phyloP scores from a whole-genome alignment of 2,888 invertebrate species.

The Neoitamus cyanurus region DNA sequence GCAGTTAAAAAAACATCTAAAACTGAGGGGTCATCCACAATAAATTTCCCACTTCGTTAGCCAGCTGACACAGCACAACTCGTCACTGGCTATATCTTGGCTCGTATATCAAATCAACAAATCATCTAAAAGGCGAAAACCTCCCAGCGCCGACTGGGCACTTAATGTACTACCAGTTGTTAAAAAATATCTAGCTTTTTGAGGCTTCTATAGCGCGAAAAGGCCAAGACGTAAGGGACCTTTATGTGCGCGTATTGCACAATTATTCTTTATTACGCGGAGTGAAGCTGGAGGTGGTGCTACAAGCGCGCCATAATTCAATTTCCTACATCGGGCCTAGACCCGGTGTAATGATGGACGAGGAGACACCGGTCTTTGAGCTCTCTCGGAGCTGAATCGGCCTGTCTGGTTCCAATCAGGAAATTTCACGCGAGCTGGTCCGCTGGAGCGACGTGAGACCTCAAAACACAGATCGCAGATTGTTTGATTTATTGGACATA shows the following conservation, averaged over 20 bases:
- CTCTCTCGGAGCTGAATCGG: neutral
- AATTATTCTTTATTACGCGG: neutral
- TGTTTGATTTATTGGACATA: conserved; percentile 48
- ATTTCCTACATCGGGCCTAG: neutral
- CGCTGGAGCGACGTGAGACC: conserved; percentile 42
- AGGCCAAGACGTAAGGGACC: neutral
- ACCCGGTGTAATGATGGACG: neutral
- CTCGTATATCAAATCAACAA: conserved; percentile 28
- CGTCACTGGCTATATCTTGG: neutral
- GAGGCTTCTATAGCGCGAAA: neutral
- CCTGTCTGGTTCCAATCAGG: conserved; percentile 22
- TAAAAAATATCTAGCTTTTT: conserved; percentile 4
- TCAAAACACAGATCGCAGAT: conserved; percentile 45
- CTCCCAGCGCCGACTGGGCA: neutral
- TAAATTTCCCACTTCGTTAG: conserved; percentile 30
- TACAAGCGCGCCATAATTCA: conserved; percentile 13
- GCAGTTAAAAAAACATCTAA: neutral
- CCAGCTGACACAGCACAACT: neutral
- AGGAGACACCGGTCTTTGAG: neutral
- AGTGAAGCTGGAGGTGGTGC: neutral
- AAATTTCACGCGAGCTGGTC: conserved; percentile 21
- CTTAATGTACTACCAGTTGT: neutral
- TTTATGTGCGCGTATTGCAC: conserved; percentile 5
- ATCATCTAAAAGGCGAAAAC: neutral
- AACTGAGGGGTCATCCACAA: conserved; percentile 19